Evolutionary conservation across 2,888 invertebrate species (phyloP).

Genomic region (Incurvaria masculella): DNA sequence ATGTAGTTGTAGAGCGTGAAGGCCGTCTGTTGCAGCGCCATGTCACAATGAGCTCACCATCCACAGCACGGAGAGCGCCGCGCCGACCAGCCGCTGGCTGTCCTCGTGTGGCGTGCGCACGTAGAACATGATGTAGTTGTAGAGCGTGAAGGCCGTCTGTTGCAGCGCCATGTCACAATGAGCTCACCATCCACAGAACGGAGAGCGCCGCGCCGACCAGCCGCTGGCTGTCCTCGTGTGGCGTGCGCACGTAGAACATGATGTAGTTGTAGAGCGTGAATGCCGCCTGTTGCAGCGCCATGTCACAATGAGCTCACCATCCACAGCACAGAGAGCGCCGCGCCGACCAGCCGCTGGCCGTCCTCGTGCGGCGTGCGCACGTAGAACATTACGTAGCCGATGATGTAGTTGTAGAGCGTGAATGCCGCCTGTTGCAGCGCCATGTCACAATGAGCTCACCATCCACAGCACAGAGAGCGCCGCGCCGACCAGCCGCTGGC

Average conservation of each 20-base stretch:
- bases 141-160: conserved; percentile 96
- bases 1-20: conserved; percentile 98
- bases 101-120: conserved; percentile 95
- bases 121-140: conserved; percentile 99
- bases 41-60: conserved; percentile 76
- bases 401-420: conserved; percentile 96
- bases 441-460: too few species aligned
- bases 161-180: conserved; percentile 82
- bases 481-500: conserved; percentile 91
- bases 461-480: conserved; percentile 96
- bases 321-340: conserved; percentile 94
- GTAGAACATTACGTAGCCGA: conserved; percentile 99
- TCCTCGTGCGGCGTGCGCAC: conserved; percentile 95
- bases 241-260: conserved; percentile 98
- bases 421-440: conserved; percentile 98
- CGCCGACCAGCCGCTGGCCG: conserved; percentile 91
- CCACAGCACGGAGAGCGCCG: conserved; percentile 94
- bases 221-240: conserved; percentile 93
- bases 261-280: conserved; percentile 98
- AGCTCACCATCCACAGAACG: conserved; percentile 89
- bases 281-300: conserved; percentile 94
- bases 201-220: conserved; percentile 93
- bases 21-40: conserved; percentile 94
- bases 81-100: conserved; percentile 91
- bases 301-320: conserved; percentile 79